Evolutionary conservation across 2,888 invertebrate genomes (phyloP), one percentile per base, ranked within the genome.

Genomic region (Crossocerus cetratus): DNA sequence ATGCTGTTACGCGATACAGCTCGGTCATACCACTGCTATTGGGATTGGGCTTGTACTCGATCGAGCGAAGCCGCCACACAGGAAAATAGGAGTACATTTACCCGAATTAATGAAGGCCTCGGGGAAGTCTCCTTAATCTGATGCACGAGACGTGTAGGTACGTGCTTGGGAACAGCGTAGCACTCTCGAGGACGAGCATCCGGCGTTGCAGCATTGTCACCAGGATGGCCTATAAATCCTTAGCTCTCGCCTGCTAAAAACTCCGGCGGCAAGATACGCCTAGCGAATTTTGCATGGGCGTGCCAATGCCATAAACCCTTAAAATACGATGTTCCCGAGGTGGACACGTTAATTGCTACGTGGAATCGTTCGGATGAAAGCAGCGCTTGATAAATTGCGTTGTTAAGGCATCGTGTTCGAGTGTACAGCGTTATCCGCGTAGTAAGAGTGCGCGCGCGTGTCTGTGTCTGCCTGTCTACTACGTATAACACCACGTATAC

Each of bases 261-360:
- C 18, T 8, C 32, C 3, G 49, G 53, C 18, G 61, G 61, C 53
- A 59, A 65, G 64, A 57, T 69, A 71, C 49, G 71, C 65, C 76
- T 75, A 83, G 87, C 75, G 82, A 88, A 89, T 87, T 89, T 87
- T 83, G 85, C 85, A 85, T 88, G 86, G 89, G 89, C 88, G 88
- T 89, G 84, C 78, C 87, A 76, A 80, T 83, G 85, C 85, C 83
- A 86, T 88, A 88, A 89, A 88, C 80, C 86, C 70, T 87, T 85
- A 87, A 88, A 88, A 88, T 88, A 88, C 86, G 89, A 88, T 87
- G 87, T 86, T 87, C 84, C 85, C 83, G 82, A 76, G 80, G 87
- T 86, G 85, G 86, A 89, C 87, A 88, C 85, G 87, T 88, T 89
- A 89, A 89, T 88, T 89, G 88, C 88, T 86, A 86, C 83, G 86